Percentiles rank a stretch among this genome's conserved stretches.
phyloP scores from a whole-genome alignment of 2,888 invertebrate genomes.

The Vesta saturnalis region DNA sequence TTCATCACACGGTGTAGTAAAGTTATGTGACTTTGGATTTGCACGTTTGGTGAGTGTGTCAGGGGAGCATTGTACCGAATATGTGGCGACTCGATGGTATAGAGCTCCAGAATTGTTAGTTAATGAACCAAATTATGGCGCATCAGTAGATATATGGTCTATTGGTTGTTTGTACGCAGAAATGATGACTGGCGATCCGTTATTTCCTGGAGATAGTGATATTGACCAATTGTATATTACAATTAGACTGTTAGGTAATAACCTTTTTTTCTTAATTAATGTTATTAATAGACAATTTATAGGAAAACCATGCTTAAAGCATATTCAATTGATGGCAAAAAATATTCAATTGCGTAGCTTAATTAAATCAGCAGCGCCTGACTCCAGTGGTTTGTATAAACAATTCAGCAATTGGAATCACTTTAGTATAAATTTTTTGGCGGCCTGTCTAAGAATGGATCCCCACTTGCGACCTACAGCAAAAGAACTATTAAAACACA shows the following conservation, averaged over 20 bases:
- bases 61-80: slow-evolving; percentile 87
- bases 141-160: slow-evolving; percentile 89
- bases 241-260: slow-evolving; percentile 76
- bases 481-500: slow-evolving; percentile 71
- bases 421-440: slow-evolving; percentile 62
- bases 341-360: slow-evolving; percentile 62
- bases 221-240: slow-evolving; percentile 89
- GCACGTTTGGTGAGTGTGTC: slow-evolving; percentile 77
- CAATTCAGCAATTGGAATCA: slow-evolving; percentile 62
- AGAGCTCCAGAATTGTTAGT: slow-evolving; percentile 87
- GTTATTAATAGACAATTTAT: not conserved
- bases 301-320: slow-evolving; percentile 63
- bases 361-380: slow-evolving; percentile 53
- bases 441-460: slow-evolving; percentile 69
- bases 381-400: slow-evolving; percentile 53
- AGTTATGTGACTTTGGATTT: slow-evolving; percentile 92
- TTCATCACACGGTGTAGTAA: slow-evolving; percentile 81
- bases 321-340: slow-evolving; percentile 62
- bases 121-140: slow-evolving; percentile 78
- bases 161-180: slow-evolving; percentile 86
- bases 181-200: slow-evolving; percentile 86
- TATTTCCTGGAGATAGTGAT: slow-evolving; percentile 91
- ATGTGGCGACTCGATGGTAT: slow-evolving; percentile 92
- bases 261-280: not conserved
- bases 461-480: slow-evolving; percentile 72